Evolutionary conservation across 2,797 vertebrate genomes (phyloP), one percentile per base, ranked within the genome.

Genomic region (Apodemus agrarius): DNA sequence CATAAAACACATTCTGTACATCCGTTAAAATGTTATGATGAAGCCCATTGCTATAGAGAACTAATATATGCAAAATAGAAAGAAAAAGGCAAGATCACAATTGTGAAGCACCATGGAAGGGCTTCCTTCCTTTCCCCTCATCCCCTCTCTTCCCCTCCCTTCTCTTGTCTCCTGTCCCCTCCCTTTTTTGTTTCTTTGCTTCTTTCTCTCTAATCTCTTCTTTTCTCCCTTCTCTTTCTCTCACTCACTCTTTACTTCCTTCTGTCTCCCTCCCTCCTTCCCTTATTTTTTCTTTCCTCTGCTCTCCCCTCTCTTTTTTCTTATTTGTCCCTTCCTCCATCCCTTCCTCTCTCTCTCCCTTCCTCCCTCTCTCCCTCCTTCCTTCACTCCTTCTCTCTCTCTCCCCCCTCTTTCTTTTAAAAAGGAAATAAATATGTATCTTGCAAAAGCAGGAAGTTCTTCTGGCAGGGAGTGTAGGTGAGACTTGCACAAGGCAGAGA

Each of bases 301-400:
- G 3, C 6, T 7, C 40, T 26, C 43, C 22, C 37, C 34, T 14
- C 34, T 17, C 13, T 83, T 61, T 9, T 65, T 29, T 65, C 63
- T 65, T 65, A 14, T 65, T 31, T 13, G 63, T 13, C 63, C 0
- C 24, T 26, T 22, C 12, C 2, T 57, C 7, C 57, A 1, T 59
- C 17, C 54, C 65, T 34, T 17, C 14, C 17, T 14, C 9, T 3
- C 4, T 0, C 1, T 8, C 10, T n/a, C 5, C 24, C 11, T 1
- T 37, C 14, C 17, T 14, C 9, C 6, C 4, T 0, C 1, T 8
- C 10, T n/a, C 5, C 24, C 11, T 1, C 37, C 29, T 10, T 14
- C 3, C 19, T 19, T 43, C 22, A 1, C 16, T 13, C 6, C 3
- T 24, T 12, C 24, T 7, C 2, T 3, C 49, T 79, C 6, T 8